Evolutionary conservation across 2,888 invertebrate genomes (phyloP).

Genomic region (Caenorhabditis imperialis): DNA sequence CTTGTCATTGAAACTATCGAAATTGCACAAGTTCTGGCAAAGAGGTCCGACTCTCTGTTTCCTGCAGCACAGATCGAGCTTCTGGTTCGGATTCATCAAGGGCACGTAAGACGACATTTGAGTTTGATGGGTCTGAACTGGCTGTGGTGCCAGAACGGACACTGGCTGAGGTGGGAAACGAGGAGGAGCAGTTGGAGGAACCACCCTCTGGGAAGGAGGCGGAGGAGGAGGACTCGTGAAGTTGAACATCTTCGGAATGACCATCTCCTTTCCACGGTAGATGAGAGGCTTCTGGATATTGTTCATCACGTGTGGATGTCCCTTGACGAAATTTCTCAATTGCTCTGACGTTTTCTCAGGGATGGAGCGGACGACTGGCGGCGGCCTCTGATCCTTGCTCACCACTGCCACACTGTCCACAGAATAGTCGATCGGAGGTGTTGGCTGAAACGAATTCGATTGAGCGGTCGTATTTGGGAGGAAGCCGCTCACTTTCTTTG

Average conservation of each 20-base stretch:
- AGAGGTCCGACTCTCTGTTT: constrained; percentile 66
- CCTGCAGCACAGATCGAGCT: constrained; percentile 72
- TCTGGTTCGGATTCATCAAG: constrained; percentile 71
- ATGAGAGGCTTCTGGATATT: constrained; percentile 45
- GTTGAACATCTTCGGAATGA: constrained; percentile 54
- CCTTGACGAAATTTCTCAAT: constrained; percentile 49
- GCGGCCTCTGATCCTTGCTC: constrained; percentile 42
- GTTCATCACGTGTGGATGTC: constrained; percentile 51
- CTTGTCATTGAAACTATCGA: constrained; percentile 75
- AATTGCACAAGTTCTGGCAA: constrained; percentile 75
- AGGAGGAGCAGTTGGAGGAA: constrained; percentile 6
- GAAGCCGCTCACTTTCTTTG: constrained; percentile 20
- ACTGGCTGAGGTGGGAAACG: constrained; percentile 27
- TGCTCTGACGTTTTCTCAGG: constrained; percentile 42
- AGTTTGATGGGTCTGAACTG: not conserved
- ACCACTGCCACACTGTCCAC: constrained; percentile 43
- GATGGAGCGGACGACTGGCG: constrained; percentile 33
- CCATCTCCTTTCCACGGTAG: constrained; percentile 52
- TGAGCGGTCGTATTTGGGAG: not conserved
- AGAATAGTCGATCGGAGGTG: constrained; percentile 52
- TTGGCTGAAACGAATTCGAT: constrained; percentile 19
- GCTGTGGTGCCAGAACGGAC: constrained; percentile 19
- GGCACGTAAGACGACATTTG: constrained; percentile 30
- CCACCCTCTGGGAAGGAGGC: constrained; percentile 10
- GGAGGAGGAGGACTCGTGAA: constrained; percentile 35